Conservation (phyloP, 35 echinoderm and acorn worm genomes). For the Ophiothrix spiculata region DNA sequence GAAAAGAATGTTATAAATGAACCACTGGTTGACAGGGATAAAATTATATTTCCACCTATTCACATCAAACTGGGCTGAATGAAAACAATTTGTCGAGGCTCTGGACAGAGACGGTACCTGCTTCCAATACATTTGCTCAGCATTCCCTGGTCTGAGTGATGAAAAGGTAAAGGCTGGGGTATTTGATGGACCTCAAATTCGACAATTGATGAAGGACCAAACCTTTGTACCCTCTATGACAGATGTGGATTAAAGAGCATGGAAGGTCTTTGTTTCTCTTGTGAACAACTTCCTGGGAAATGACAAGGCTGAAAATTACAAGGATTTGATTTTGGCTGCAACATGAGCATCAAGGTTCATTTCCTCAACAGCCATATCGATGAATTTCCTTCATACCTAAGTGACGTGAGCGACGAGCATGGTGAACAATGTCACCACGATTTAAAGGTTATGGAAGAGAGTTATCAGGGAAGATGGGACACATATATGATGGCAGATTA, state of each 20-base stretch:
- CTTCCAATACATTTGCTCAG: slow-evolving; percentile 12
- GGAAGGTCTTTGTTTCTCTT: slow-evolving; percentile 1
- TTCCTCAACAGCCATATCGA: neutral
- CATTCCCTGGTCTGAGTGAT: neutral
- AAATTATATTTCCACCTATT: neutral
- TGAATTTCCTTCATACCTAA: neutral
- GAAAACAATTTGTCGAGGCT: slow-evolving; percentile 16
- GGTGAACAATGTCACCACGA: slow-evolving; percentile 15
- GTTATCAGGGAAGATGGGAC: slow-evolving; percentile 10
- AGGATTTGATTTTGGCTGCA: neutral
- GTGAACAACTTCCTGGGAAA: slow-evolving; percentile 17
- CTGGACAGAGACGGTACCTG: slow-evolving; percentile 14
- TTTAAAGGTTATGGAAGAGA: slow-evolving; percentile 11
- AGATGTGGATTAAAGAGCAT: slow-evolving; percentile 1
- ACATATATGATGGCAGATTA: neutral
- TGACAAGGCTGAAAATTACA: neutral
- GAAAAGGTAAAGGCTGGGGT: slow-evolving; percentile 15
- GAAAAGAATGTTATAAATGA: slow-evolving; percentile 15
- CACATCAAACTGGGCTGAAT: slow-evolving; percentile 23
- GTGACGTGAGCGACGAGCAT: slow-evolving; percentile 3
- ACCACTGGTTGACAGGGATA: neutral
- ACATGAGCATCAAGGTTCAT: slow-evolving; percentile 26
- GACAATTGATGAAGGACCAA: slow-evolving; percentile 12
- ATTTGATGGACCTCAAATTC: slow-evolving; percentile 24
- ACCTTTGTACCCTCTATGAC: neutral